These are phyloP conservation scores for Argyrosomus japonicus DNA, from an alignment of 2,113 vertebrate species.

Conservation along the genomic window DNA sequence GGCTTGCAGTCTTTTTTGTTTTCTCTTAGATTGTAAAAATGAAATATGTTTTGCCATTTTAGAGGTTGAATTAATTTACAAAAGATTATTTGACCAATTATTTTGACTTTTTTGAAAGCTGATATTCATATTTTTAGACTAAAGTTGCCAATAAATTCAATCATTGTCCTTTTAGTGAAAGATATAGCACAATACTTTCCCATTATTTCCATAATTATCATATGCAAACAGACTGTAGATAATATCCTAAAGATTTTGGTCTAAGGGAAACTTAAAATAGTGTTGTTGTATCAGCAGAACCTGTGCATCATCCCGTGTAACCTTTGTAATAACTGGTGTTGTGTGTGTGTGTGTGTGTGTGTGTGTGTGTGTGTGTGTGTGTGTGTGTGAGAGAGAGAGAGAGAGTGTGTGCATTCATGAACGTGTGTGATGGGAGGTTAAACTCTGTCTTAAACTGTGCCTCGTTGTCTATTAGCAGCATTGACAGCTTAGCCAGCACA, in stretches of 20 bases:
- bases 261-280: background rate
- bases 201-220: background rate
- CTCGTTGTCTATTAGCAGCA: constrained; percentile 91
- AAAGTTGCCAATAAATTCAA: background rate
- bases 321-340: constrained; percentile 25
- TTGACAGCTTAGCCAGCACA: constrained; percentile 95
- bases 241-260: background rate
- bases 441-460: constrained; percentile 83
- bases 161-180: background rate
- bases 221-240: background rate
- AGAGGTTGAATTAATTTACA: background rate
- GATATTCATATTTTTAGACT: constrained; percentile 21
- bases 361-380: background rate
- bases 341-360: background rate
- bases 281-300: background rate
- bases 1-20: constrained; percentile 5
- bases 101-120: background rate
- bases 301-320: background rate
- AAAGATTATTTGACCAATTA: background rate
- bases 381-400: background rate
- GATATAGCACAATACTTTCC: background rate
- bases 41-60: background rate
- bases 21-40: constrained; percentile 20
- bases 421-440: constrained; percentile 61
- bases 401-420: constrained; percentile 7